Conservation (phyloP, 2,888 invertebrate species). For the Aleiodes alternator region DNA sequence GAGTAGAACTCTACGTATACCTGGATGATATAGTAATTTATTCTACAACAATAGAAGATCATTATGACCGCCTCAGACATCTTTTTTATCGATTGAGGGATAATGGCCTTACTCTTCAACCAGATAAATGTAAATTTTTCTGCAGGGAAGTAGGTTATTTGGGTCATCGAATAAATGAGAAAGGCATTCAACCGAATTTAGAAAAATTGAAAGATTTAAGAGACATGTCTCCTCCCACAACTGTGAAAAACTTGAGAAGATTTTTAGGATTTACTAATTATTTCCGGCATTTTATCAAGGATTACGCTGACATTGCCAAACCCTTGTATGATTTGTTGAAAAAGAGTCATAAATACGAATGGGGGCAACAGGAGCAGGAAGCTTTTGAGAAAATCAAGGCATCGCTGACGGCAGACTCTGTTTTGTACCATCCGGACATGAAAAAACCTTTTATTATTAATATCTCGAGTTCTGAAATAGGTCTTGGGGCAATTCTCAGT, state of each 20-base stretch:
- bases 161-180: background rate
- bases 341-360: conserved; percentile 52
- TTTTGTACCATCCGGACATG: conserved; percentile 22
- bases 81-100: conserved; percentile 32
- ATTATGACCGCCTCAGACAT: conserved; percentile 31
- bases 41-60: conserved; percentile 34
- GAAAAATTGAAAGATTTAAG: too few relatives aligned
- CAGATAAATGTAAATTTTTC: conserved; percentile 33
- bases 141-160: background rate
- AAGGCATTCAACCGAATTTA: too few relatives aligned
- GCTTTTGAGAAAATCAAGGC: conserved; percentile 50
- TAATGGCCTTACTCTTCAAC: conserved; percentile 31
- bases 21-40: conserved; percentile 47
- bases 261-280: too few relatives aligned
- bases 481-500: too few relatives aligned
- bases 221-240: too few relatives aligned
- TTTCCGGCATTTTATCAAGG: too few relatives aligned
- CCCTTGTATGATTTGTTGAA: conserved; percentile 57
- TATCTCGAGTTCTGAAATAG: too few relatives aligned
- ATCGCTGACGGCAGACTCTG: conserved; percentile 42
- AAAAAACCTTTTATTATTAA: too few relatives aligned
- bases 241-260: too few relatives aligned
- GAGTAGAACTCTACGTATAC: conserved; percentile 40
- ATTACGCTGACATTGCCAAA: conserved; percentile 55
- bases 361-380: conserved; percentile 42